A percentile compares a stretch with the other conserved stretches of the same genome.
Conservation (phyloP, 2,797 vertebrate genomes). For the Oceanodroma leucorhoa region DNA sequence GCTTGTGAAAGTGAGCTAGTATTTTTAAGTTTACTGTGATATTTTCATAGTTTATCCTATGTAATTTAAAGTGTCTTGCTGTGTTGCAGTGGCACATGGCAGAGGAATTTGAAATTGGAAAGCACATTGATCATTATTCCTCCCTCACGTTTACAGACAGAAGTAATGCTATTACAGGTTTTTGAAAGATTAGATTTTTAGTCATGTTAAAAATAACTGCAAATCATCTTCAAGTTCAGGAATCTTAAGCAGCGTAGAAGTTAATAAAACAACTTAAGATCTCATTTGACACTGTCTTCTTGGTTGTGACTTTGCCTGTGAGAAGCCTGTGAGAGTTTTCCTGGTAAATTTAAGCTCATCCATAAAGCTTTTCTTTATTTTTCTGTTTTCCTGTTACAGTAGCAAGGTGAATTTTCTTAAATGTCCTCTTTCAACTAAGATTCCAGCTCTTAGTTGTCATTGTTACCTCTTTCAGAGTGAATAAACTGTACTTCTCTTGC, state of each 20-base stretch:
- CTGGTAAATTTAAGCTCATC: not conserved
- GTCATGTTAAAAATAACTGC: not conserved
- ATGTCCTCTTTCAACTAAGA: not conserved
- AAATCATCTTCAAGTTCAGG: not conserved
- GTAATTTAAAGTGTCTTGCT: not conserved
- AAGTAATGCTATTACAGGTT: not conserved
- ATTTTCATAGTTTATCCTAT: not conserved
- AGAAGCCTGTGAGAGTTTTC: not conserved
- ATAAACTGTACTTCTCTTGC: not conserved
- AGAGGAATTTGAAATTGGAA: not conserved
- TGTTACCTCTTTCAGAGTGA: not conserved
- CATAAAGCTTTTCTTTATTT: not conserved
- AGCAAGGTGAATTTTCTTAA: not conserved
- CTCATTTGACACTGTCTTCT: not conserved
- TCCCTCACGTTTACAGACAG: not conserved
- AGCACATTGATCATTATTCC: not conserved
- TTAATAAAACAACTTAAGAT: not conserved
- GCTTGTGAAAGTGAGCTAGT: not conserved
- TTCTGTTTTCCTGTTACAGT: not conserved
- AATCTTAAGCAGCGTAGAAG: not conserved
- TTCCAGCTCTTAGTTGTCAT: not conserved
- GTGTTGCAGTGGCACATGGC: not conserved
- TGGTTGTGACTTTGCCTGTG: not conserved
- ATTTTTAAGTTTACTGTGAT: not conserved
- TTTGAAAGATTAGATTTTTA: not conserved